Evolutionary conservation across 2,797 vertebrate genomes (phyloP).

Genomic region (Cichlasoma orientale): DNA sequence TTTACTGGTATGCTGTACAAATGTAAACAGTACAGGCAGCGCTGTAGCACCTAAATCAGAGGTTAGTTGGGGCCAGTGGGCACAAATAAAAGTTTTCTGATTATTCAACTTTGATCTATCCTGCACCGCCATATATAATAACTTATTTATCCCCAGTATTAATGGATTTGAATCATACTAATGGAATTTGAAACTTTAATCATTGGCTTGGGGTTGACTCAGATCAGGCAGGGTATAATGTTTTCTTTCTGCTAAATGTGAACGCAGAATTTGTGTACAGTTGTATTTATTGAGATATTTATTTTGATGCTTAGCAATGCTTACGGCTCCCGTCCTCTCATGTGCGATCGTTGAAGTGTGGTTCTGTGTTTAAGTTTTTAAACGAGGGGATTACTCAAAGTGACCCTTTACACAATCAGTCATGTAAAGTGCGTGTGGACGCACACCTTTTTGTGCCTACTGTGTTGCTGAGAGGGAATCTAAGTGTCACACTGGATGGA

Average conservation of each 20-base stretch:
- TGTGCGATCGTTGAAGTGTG: constrained; percentile 36
- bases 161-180: constrained; percentile 56
- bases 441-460: constrained; percentile 74
- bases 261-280: constrained; percentile 57
- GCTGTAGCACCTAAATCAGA: constrained; percentile 1
- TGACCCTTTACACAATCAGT: constrained; percentile 74
- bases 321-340: constrained; percentile 20
- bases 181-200: constrained; percentile 24
- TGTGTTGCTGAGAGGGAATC: constrained; percentile 50
- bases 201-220: constrained; percentile 20
- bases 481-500: constrained; percentile 9
- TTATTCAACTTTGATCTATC: constrained; percentile 19
- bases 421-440: constrained; percentile 63
- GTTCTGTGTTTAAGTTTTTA: constrained; percentile 39
- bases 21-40: constrained; percentile 7
- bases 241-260: constrained; percentile 37
- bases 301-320: constrained; percentile 63
- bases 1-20: background rate
- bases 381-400: constrained; percentile 39
- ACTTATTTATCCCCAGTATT: constrained; percentile 42
- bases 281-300: constrained; percentile 78
- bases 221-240: constrained; percentile 52
- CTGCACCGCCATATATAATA: constrained; percentile 23
- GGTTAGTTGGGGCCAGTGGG: constrained; percentile 16
- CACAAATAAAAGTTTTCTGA: constrained; percentile 26